Base-by-base conservation (phyloP, 2,888 invertebrate genomes). In the Microctonus aethiopoides region DNA sequence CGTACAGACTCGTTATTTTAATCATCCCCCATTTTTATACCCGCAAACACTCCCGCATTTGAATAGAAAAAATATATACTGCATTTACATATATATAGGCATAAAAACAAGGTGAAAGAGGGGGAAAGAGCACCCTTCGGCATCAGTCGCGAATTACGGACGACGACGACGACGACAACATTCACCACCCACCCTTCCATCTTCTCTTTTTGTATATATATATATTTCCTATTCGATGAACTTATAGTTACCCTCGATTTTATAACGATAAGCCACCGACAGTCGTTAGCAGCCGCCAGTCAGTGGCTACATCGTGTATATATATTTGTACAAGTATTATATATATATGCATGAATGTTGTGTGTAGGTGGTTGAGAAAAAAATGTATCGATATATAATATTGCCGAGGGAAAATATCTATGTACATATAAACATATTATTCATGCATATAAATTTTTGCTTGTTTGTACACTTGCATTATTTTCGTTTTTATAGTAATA, bases 1-100 rank as follows among this genome's bases (percentile, higher is more conserved):
- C 56, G 41, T 75, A 77, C 79, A 80, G 82, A 79, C 82, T 84
- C 84, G 83, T 84, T 84, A 84, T 83, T 84, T 84, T 84, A 84
- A 84, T 84, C 84, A 84, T 83, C 80, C 81, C 81, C 80, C 79
- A 79, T 5, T 84, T 84, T 84, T 82, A 81, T 79, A 80, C 78
- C 80, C 78, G 79, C 81, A n/a, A 81, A 81, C 79, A 80, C 80
- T 73, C 74, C 64, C 64, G 68, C 67, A 70, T 70, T 70, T 68
- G 54, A 16, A 46, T 16, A 16, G 46, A 46, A n/a, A n/a, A n/a
- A n/a, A n/a, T n/a, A n/a, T n/a, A n/a, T n/a, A n/a, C n/a, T n/a
- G n/a, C n/a, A n/a, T n/a, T n/a, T n/a, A n/a, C n/a, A n/a, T n/a
- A n/a, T n/a, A n/a, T n/a, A n/a, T n/a, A n/a, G n/a, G n/a, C n/a